Evolutionary conservation across 1,140 invertebrate genomes (phyloP).

Genomic region (Helicoverpa zea): DNA sequence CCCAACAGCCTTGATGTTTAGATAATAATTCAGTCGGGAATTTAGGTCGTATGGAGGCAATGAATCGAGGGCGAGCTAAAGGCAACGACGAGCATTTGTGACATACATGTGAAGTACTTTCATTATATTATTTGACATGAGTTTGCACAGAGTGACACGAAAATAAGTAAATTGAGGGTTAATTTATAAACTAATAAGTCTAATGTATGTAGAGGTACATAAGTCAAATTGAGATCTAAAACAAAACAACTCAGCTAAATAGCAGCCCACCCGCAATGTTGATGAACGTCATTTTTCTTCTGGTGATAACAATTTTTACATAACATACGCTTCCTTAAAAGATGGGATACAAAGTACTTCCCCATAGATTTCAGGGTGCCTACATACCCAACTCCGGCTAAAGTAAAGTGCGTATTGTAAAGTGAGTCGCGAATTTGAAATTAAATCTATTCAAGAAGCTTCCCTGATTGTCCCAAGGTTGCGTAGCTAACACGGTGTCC

Average conservation of each 20-base stretch:
- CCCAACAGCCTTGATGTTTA: slow-evolving; percentile 53
- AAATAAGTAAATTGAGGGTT: too few relatives aligned
- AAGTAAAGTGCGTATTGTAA: slow-evolving; percentile 44
- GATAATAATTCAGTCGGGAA: slow-evolving; percentile 62
- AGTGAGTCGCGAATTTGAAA: slow-evolving; percentile 61
- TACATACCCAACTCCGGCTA: slow-evolving; percentile 4
- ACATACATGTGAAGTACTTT: not conserved
- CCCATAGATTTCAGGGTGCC: not conserved
- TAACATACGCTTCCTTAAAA: not conserved
- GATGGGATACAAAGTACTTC: not conserved
- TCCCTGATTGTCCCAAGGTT: slow-evolving; percentile 67
- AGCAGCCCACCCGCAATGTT: too few relatives aligned
- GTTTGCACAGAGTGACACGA: not conserved
- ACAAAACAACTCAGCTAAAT: not conserved
- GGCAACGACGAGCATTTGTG: slow-evolving; percentile 6
- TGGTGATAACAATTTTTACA: not conserved
- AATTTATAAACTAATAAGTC: too few relatives aligned
- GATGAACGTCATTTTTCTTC: too few relatives aligned
- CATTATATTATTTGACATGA: not conserved
- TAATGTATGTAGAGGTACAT: too few relatives aligned
- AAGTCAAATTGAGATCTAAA: not conserved
- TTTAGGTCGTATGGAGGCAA: slow-evolving; percentile 66
- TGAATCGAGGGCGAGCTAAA: slow-evolving; percentile 50
- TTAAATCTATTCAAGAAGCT: slow-evolving; percentile 63
- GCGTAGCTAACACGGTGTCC: slow-evolving; percentile 71